These are phyloP conservation scores for Sebastes elongatus DNA, from an alignment of 2,797 vertebrate genomes.

Conservation along the genomic window DNA sequence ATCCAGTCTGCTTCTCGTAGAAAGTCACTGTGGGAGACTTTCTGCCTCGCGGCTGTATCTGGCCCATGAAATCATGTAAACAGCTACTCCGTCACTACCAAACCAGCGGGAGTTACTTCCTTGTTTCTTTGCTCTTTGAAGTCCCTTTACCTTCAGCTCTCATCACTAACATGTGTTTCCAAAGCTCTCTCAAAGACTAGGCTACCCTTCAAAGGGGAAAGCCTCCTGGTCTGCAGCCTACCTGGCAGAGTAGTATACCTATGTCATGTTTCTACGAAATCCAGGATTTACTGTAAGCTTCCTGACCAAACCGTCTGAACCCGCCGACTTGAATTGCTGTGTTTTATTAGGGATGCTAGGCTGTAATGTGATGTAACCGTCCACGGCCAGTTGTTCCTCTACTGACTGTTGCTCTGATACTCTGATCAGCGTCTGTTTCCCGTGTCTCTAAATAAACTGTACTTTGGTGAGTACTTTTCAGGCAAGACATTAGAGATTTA, in stretches of 20 bases:
- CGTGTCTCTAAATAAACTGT: not conserved
- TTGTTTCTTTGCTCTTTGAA: slow-evolving; percentile 26
- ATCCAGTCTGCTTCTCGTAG: slow-evolving; percentile 8
- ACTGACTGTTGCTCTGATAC: not conserved
- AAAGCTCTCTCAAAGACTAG: slow-evolving; percentile 6
- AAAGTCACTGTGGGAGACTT: not conserved
- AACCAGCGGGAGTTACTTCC: not conserved
- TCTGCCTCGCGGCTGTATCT: not conserved
- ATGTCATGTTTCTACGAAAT: slow-evolving; percentile 38
- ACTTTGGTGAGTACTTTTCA: slow-evolving; percentile 17
- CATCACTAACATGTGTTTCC: slow-evolving; percentile 27
- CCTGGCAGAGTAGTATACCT: slow-evolving; percentile 42
- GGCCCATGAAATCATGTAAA: slow-evolving; percentile 2
- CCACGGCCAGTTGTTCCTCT: not conserved
- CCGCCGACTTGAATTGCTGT: slow-evolving; percentile 25
- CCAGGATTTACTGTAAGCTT: slow-evolving; percentile 49
- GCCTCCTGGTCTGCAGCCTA: slow-evolving; percentile 6
- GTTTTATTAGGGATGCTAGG: slow-evolving; percentile 41
- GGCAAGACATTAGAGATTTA: not conserved
- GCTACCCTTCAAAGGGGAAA: slow-evolving; percentile 32
- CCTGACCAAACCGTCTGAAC: slow-evolving; percentile 27
- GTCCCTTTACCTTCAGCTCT: not conserved
- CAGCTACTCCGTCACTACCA: not conserved
- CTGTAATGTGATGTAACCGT: slow-evolving; percentile 30
- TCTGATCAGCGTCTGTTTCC: slow-evolving; percentile 32